Base-by-base conservation (phyloP, 1,140 invertebrate species). In the Tachypleus tridentatus region DNA sequence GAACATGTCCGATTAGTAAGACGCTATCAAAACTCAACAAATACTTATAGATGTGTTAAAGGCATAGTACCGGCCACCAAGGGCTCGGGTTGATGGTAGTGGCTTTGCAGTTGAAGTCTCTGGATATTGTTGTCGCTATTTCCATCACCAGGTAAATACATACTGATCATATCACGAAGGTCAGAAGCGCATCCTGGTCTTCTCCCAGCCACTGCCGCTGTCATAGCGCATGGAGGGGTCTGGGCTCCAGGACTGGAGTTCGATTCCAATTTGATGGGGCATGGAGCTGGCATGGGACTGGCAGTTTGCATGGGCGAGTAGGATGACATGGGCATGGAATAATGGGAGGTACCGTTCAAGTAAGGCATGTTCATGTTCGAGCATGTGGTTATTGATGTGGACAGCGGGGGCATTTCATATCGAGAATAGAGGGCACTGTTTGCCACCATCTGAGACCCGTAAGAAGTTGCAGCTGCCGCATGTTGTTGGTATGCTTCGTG, bases 151-250 rank as follows among this genome's bases (percentile, higher is more conserved):
- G 87, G 87, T 73, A 89, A 79, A 78, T 89, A 90, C 85, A 89
- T 87, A 67, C 83, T 86, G 72, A 90, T 88, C 87, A 89, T 88
- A 75, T 88, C 85, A 47, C 85, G 78, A 4, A 89, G 77, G 29
- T 29, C 29, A 29, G 29, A 29, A 29, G 29, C 29, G 29, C 29
- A 29, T 72, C 89, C 87, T 11, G 73, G 71, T 60, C 73, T 67
- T 51, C 68, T 64, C 47, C 71, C 59, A 57, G 51, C 54, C 5
- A 54, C 79, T 10, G 58, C 58, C n/a, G 65, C 50, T n/a, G 63
- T 7, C 66, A 64, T 67, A 5, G 66, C 58, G 9, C 60, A 56
- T 10, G 66, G 63, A 50, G 60, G 61, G 29, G 29, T 61, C 7
- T 62, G 81, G 60, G 87, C 89, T 29, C 29, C 29, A 29, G 29